Evolutionary conservation across 1,140 invertebrate genomes (phyloP).

Genomic region (Heterodera schachtii): DNA sequence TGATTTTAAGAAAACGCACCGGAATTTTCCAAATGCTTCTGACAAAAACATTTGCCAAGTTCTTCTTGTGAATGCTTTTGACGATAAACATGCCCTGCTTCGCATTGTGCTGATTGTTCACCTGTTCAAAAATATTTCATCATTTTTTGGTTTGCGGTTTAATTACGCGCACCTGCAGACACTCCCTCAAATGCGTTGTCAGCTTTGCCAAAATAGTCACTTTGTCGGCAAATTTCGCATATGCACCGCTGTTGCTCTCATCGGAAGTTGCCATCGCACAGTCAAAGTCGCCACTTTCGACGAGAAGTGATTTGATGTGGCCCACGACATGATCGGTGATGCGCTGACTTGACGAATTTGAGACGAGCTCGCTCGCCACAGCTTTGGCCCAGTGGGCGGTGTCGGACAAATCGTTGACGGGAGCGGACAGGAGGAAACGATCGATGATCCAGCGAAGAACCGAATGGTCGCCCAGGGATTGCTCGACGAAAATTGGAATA

Average conservation of each 20-base stretch:
- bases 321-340: constrained; percentile 27
- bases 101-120: constrained; percentile 9
- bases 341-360: constrained; percentile 13
- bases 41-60: constrained; percentile 36
- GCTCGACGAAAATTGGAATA: constrained; percentile 18
- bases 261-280: neutral
- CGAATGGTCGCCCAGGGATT: neutral
- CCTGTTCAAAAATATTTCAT: constrained; percentile 16
- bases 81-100: constrained; percentile 27
- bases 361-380: constrained; percentile 30
- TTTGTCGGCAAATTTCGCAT: constrained; percentile 21
- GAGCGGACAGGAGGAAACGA: constrained; percentile 31
- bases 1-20: neutral
- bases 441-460: constrained; percentile 41
- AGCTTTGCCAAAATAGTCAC: constrained; percentile 18
- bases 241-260: neutral
- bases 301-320: constrained; percentile 35
- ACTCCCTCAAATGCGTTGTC: constrained; percentile 21
- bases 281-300: neutral
- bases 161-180: neutral
- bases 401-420: constrained; percentile 18
- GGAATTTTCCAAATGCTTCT: constrained; percentile 37
- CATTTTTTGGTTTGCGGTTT: neutral
- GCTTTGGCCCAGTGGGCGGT: constrained; percentile 31
- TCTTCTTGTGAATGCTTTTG: constrained; percentile 37